Evolutionary conservation across 2,888 invertebrate genomes (phyloP).

Genomic region (Troilus luridus): DNA sequence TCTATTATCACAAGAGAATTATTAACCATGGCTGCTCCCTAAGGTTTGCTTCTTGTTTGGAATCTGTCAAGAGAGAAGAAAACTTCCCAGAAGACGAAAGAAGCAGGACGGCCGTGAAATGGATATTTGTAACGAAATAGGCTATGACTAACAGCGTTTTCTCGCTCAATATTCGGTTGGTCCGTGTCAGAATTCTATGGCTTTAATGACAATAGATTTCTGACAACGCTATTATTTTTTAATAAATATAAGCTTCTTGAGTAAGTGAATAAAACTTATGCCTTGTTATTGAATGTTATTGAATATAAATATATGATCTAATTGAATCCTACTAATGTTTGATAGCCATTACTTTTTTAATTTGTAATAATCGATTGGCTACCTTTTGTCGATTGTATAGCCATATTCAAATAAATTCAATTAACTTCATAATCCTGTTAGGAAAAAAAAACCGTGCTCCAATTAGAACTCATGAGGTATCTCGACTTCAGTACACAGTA

Average conservation of each 20-base stretch:
- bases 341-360: not conserved
- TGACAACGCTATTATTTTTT: too few species aligned
- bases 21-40: not conserved
- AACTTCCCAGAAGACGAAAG: not conserved
- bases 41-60: not conserved
- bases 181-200: not conserved
- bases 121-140: not conserved
- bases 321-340: too few species aligned
- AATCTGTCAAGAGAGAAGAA: not conserved
- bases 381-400: not conserved
- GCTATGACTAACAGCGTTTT: not conserved
- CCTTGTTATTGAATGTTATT: too few species aligned
- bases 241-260: too few species aligned
- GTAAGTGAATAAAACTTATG: too few species aligned
- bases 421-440: too few species aligned
- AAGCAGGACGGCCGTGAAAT: conserved; percentile 15
- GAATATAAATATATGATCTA: too few species aligned
- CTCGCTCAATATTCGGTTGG: not conserved
- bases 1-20: not conserved
- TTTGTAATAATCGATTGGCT: not conserved
- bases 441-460: too few species aligned
- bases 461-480: too few species aligned
- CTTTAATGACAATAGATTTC: too few species aligned
- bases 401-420: too few species aligned
- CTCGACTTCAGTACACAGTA: too few species aligned